These are phyloP conservation scores for Drosophila elegans DNA, from an alignment of 1,140 invertebrate genomes.

Conservation along the genomic window DNA sequence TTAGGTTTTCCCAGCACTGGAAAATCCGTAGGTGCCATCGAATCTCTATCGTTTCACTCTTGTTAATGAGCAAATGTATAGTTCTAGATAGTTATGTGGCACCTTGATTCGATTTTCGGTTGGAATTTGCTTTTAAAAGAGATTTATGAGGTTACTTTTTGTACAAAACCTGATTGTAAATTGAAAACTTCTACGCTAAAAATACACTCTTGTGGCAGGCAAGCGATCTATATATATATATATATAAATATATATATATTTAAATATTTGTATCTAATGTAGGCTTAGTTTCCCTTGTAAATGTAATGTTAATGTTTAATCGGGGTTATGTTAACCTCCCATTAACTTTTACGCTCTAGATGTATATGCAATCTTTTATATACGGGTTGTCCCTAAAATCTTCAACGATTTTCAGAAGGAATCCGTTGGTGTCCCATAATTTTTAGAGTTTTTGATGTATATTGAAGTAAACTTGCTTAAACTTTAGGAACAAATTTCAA, in stretches of 20 bases:
- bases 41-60: background rate
- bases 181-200: slow-evolving; percentile 7
- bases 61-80: background rate
- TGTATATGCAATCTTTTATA: slow-evolving; percentile 51
- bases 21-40: background rate
- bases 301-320: slow-evolving; percentile 51
- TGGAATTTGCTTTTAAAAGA: background rate
- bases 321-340: slow-evolving; percentile 74
- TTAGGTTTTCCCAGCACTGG: background rate
- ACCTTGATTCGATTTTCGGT: background rate
- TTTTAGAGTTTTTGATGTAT: background rate
- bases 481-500: too few relatives aligned
- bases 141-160: background rate
- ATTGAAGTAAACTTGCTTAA: background rate
- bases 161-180: background rate
- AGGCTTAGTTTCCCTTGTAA: slow-evolving; percentile 40
- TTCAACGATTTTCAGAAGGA: background rate
- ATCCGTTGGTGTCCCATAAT: background rate
- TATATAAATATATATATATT: slow-evolving; percentile 9
- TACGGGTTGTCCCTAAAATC: slow-evolving; percentile 5
- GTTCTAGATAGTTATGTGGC: too few relatives aligned
- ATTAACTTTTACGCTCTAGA: slow-evolving; percentile 39
- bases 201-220: slow-evolving; percentile 7
- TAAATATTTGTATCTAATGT: slow-evolving; percentile 17
- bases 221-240: background rate